Conservation (phyloP, 1,140 invertebrate genomes). For the Drosophila novamexicana region DNA sequence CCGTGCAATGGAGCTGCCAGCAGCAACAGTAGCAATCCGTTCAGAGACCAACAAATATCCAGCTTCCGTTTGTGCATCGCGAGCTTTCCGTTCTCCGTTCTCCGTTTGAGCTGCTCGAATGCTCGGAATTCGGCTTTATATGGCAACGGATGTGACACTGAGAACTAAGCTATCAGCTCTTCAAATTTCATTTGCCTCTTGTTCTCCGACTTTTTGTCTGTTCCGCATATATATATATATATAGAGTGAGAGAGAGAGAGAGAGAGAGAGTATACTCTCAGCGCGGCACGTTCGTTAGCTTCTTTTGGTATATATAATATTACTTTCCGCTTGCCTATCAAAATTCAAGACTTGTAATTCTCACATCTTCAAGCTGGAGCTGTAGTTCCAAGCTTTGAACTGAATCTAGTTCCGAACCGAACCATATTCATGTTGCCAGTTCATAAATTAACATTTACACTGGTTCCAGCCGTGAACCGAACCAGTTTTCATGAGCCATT, state of each 20-base stretch:
- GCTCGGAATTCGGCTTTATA: slow-evolving; percentile 1
- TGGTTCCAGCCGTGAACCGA: no score
- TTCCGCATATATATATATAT: not conserved
- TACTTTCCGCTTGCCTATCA: no score
- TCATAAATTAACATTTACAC: no score
- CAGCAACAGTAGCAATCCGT: not conserved
- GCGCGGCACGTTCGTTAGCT: not conserved
- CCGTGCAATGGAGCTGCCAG: not conserved
- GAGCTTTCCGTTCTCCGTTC: not conserved
- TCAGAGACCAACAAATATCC: not conserved
- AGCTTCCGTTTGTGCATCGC: slow-evolving; percentile 9
- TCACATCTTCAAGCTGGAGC: no score
- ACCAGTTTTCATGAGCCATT: no score
- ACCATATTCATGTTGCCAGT: no score
- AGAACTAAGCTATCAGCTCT: slow-evolving; percentile 29
- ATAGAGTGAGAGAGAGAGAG: not conserved
- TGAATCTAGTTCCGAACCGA: no score
- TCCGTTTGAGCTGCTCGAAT: not conserved
- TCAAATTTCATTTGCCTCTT: slow-evolving; percentile 8
- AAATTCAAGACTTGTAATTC: no score
- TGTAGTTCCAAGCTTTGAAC: no score
- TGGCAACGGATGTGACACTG: slow-evolving; percentile 13
- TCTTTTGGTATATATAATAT: no score
- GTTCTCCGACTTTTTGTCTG: slow-evolving; percentile 5
- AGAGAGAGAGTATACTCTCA: not conserved